These are phyloP conservation scores for Xestia rhomboidea DNA, from an alignment of 2,888 invertebrate species.

Conservation along the genomic window DNA sequence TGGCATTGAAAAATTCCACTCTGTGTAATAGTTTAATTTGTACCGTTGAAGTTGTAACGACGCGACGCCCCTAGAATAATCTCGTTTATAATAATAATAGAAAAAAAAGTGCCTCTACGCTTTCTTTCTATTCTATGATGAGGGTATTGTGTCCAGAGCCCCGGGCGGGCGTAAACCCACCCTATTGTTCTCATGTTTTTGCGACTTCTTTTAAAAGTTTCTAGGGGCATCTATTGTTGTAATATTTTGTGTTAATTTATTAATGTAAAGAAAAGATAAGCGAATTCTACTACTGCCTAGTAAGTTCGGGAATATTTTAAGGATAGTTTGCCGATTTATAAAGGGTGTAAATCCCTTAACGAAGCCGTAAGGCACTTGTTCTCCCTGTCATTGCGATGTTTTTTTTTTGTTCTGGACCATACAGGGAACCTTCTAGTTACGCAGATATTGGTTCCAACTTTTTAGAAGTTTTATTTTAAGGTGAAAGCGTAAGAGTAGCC, in stretches of 20 bases:
- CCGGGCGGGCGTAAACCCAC: not conserved
- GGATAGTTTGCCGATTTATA: not conserved
- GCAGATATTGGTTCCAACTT: too few relatives aligned
- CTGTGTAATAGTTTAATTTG: not conserved
- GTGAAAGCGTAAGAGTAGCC: too few relatives aligned
- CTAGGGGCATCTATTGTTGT: not conserved
- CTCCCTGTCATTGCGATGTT: too few relatives aligned
- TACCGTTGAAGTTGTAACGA: not conserved
- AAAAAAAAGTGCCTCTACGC: not conserved
- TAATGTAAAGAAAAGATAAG: not conserved
- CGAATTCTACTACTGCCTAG: not conserved
- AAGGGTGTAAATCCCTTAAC: not conserved
- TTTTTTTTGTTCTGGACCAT: too few relatives aligned
- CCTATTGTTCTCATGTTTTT: not conserved
- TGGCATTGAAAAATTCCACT: too few relatives aligned
- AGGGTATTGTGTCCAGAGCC: not conserved
- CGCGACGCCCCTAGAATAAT: not conserved
- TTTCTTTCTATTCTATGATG: not conserved
- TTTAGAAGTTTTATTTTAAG: too few relatives aligned
- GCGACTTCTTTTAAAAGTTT: not conserved
- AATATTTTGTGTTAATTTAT: not conserved
- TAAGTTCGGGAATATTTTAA: not conserved
- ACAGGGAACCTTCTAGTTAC: too few relatives aligned
- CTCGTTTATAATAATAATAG: not conserved
- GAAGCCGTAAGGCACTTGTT: not conserved